A percentile compares a stretch with the other conserved stretches of the same genome.
Evolutionary conservation across 2,797 vertebrate genomes (phyloP).

Genomic region (Rhynchotus rufescens): DNA sequence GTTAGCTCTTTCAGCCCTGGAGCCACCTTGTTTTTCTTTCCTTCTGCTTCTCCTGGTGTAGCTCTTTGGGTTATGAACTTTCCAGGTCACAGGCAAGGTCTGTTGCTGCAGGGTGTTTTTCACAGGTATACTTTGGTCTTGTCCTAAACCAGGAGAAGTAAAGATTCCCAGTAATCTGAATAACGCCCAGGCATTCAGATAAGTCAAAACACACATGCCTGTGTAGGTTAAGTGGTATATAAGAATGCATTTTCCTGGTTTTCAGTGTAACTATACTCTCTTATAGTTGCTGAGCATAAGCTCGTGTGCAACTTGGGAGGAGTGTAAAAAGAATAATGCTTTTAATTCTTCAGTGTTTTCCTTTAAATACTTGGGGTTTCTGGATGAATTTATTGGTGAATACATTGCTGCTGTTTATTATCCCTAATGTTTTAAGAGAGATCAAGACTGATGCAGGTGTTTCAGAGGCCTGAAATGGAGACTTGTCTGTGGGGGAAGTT

Average conservation of each 20-base stretch:
- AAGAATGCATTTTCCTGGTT: not conserved
- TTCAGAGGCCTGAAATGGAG: not conserved
- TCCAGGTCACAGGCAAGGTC: not conserved
- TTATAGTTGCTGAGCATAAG: not conserved
- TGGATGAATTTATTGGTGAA: not conserved
- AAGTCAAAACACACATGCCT: no score
- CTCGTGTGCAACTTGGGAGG: not conserved
- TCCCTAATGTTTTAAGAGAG: not conserved
- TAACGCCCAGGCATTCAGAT: not conserved
- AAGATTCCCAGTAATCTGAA: not conserved
- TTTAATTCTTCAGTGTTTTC: not conserved
- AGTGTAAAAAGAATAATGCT: fast-evolving
- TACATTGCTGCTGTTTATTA: not conserved
- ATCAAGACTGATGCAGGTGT: not conserved
- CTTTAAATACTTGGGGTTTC: not conserved
- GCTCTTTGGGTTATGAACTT: not conserved
- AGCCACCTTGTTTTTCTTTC: not conserved
- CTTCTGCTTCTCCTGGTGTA: not conserved
- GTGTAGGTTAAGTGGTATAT: not conserved
- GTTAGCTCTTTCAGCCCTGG: not conserved
- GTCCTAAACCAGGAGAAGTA: not conserved
- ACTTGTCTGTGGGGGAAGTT: not conserved
- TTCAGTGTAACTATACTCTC: not conserved
- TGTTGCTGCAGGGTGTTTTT: not conserved
- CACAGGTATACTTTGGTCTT: not conserved